phyloP scores from a whole-genome alignment of 2,113 vertebrate genomes.

The Spizaetus ornatus region DNA sequence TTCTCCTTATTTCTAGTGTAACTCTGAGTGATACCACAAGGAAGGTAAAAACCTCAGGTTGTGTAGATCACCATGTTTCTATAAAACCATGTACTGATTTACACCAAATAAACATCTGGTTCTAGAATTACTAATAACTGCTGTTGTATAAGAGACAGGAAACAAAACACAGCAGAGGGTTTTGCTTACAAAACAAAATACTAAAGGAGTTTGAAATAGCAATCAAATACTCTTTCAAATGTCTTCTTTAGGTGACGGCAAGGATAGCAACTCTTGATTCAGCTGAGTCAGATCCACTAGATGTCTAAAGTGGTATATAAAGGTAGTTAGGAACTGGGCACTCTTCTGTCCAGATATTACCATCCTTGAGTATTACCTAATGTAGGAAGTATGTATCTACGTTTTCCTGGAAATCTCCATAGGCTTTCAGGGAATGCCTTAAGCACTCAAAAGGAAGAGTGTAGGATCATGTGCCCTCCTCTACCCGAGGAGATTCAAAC shows the following conservation, averaged over 20 bases:
- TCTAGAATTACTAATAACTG: background rate
- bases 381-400: accelerated
- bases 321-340: background rate
- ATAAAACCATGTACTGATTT: background rate
- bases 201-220: background rate
- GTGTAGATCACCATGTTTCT: background rate
- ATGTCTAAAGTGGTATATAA: background rate
- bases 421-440: background rate
- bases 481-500: background rate
- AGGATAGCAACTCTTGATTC: background rate
- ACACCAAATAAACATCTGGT: background rate
- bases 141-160: background rate
- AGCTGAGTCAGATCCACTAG: background rate
- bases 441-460: background rate
- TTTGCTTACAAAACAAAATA: background rate
- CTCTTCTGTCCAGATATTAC: background rate
- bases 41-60: background rate
- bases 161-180: background rate
- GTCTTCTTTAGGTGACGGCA: background rate
- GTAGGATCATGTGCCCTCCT: background rate
- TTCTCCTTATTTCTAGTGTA: background rate
- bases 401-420: background rate
- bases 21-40: background rate
- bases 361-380: background rate
- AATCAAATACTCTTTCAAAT: background rate